A percentile compares a stretch with the other conserved stretches of the same genome.
Conservation (phyloP, 1,140 invertebrate genomes). For the Mylabris phalerata region DNA sequence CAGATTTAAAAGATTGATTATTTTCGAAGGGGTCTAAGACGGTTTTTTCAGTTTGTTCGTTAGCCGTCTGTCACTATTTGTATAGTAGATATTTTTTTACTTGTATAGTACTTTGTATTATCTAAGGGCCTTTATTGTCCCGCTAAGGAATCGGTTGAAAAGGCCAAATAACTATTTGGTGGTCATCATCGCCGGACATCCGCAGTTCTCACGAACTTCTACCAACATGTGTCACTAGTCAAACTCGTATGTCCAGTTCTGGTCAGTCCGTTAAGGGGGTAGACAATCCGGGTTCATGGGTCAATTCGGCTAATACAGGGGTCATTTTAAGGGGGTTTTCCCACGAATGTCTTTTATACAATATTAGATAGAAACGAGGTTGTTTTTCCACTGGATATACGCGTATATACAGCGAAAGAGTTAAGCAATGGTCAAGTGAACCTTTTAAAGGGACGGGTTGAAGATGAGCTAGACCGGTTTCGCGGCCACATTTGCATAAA, state of each 20-base stretch:
- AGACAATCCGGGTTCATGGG: constrained; percentile 25
- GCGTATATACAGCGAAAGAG: constrained; percentile 9
- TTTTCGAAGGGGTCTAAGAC: too few relatives aligned
- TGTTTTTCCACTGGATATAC: constrained; percentile 8
- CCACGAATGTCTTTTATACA: constrained; percentile 30
- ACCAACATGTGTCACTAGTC: constrained; percentile 28
- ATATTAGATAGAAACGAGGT: constrained; percentile 29
- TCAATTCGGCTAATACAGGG: constrained; percentile 30
- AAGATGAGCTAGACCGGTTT: background rate
- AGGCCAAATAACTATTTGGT: constrained; percentile 4
- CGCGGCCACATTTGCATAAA: background rate
- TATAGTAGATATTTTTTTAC: too few relatives aligned
- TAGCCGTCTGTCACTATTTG: too few relatives aligned
- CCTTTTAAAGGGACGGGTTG: constrained; percentile 18
- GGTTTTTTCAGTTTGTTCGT: too few relatives aligned
- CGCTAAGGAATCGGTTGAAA: too few relatives aligned
- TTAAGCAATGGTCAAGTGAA: constrained; percentile 33
- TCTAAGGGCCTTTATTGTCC: too few relatives aligned
- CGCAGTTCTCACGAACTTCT: constrained; percentile 30
- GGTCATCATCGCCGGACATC: constrained; percentile 25
- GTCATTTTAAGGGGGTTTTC: constrained; percentile 30
- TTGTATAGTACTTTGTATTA: too few relatives aligned
- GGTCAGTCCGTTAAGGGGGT: constrained; percentile 32
- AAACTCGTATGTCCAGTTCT: constrained; percentile 34
- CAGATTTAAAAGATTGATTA: too few relatives aligned